Conservation (phyloP, 2,888 invertebrate species). For the Norana najaformis region DNA sequence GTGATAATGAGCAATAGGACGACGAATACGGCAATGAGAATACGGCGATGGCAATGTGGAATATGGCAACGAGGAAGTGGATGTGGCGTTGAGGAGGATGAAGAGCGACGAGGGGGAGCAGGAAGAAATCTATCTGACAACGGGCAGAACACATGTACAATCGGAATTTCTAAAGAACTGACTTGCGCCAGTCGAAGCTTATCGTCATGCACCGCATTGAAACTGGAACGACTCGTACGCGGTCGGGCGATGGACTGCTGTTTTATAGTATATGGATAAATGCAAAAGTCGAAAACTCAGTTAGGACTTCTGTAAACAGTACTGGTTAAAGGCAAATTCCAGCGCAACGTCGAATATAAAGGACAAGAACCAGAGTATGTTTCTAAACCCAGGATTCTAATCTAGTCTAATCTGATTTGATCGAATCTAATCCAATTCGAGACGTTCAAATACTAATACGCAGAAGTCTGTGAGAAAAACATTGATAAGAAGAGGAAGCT, state of each 20-base stretch:
- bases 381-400: background rate
- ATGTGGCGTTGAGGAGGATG: too few species aligned
- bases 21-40: too few species aligned
- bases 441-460: background rate
- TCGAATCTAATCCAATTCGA: background rate
- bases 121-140: background rate
- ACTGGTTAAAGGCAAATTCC: background rate
- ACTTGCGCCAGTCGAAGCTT: background rate
- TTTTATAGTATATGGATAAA: background rate
- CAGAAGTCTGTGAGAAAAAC: too few species aligned
- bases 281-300: background rate
- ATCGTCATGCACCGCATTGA: background rate
- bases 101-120: background rate
- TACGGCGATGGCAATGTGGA: too few species aligned
- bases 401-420: background rate
- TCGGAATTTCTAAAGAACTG: background rate
- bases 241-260: background rate
- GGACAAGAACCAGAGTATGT: background rate
- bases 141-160: background rate
- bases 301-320: background rate
- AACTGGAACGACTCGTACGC: background rate
- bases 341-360: background rate
- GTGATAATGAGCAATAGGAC: too few species aligned
- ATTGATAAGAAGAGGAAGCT: background rate
- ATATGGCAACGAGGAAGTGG: too few species aligned